These are phyloP conservation scores for Maccullochella peelii DNA, from an alignment of 2,113 vertebrate species.

Conservation along the genomic window DNA sequence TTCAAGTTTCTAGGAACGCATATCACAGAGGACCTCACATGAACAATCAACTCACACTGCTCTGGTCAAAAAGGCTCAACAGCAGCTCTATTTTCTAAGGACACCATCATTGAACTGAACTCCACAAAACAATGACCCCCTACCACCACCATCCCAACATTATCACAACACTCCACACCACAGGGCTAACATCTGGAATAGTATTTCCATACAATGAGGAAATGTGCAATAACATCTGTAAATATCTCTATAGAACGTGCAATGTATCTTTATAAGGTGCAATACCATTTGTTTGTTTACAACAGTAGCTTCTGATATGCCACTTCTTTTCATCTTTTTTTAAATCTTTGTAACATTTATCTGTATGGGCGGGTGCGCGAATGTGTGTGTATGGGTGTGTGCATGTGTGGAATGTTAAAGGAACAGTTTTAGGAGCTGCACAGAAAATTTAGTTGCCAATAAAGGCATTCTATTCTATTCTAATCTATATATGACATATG, in stretches of 20 bases:
- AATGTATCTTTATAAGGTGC: too few species aligned
- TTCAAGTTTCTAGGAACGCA: too few species aligned
- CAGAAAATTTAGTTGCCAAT: not conserved
- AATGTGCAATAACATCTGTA: too few species aligned
- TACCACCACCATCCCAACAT: too few species aligned
- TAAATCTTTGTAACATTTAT: not conserved
- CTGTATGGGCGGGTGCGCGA: not conserved
- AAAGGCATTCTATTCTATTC: not conserved
- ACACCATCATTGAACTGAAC: conserved; percentile 7
- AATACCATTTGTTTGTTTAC: too few species aligned
- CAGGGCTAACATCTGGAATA: not conserved
- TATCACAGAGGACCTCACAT: too few species aligned
- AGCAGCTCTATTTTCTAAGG: too few species aligned
- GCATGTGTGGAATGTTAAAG: not conserved
- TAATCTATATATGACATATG: not conserved
- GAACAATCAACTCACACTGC: too few species aligned
- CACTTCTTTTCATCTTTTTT: not conserved
- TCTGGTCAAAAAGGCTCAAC: too few species aligned
- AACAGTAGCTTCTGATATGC: not conserved
- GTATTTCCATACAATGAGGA: too few species aligned
- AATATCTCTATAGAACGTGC: too few species aligned
- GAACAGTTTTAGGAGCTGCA: not conserved
- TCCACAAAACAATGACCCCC: not conserved
- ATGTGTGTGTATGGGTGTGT: not conserved
- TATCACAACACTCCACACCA: not conserved